Conservation (phyloP, 1,140 invertebrate species). For the Pteromalus puparum region DNA sequence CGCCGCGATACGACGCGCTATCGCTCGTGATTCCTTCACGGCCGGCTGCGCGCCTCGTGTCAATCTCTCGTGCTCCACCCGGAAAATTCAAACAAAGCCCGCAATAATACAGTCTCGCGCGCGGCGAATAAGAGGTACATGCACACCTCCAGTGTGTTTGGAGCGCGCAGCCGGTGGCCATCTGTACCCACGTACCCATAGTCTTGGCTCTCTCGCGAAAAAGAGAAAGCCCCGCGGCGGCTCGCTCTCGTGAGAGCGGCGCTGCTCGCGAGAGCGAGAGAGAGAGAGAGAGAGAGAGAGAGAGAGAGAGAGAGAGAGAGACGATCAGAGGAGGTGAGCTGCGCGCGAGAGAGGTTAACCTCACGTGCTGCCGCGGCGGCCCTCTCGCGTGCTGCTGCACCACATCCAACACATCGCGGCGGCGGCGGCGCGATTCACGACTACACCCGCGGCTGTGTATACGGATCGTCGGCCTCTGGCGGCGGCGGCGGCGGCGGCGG, state of each 20-base stretch:
- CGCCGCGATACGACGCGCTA: not conserved
- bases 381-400: constrained; percentile 28
- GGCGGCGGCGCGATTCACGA: not conserved
- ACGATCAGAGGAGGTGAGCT: constrained; percentile 42
- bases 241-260: constrained; percentile 24
- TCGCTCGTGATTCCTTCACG: not conserved
- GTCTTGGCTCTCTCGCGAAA: constrained; percentile 1
- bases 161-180: too few species aligned
- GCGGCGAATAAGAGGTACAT: too few species aligned
- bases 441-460: not conserved
- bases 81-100: constrained; percentile 5
- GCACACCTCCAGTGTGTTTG: too few species aligned
- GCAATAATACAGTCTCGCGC: not conserved
- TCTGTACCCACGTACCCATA: too few species aligned
- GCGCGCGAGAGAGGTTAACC: constrained; percentile 72
- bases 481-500: too few species aligned
- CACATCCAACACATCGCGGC: constrained; percentile 23
- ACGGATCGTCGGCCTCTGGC: not conserved
- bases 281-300: constrained; percentile 58
- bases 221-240: constrained; percentile 43
- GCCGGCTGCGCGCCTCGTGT: not conserved
- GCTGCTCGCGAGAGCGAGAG: constrained; percentile 31
- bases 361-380: constrained; percentile 50
- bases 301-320: not conserved
- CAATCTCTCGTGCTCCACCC: not conserved